These are phyloP conservation scores for Fistularia commersonii DNA, from an alignment of 2,797 vertebrate genomes.

Conservation along the genomic window DNA sequence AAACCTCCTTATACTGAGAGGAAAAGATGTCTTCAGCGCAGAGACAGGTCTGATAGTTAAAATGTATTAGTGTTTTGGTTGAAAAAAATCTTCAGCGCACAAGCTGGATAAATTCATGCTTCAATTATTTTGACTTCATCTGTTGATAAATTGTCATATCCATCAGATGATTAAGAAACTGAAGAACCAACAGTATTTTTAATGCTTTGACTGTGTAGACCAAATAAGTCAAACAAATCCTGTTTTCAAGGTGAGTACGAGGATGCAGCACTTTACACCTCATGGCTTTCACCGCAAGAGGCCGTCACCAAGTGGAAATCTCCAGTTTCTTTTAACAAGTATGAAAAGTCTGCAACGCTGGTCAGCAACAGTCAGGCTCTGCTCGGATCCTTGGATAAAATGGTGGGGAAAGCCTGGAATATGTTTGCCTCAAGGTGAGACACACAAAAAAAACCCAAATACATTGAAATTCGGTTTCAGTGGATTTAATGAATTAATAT, in stretches of 20 bases:
- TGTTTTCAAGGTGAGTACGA: slow-evolving; percentile 76
- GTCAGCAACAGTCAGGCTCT: slow-evolving; percentile 94
- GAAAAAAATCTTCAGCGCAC: no score
- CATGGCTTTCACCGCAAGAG: slow-evolving; percentile 80
- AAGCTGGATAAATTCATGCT: not conserved
- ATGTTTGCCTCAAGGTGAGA: slow-evolving; percentile 98
- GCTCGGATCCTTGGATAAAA: slow-evolving; percentile 82
- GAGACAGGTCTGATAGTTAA: slow-evolving; percentile 75
- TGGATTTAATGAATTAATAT: no score
- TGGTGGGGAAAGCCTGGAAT: slow-evolving; percentile 94
- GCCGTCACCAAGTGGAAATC: slow-evolving; percentile 84
- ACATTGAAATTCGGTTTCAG: no score
- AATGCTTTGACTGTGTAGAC: not conserved
- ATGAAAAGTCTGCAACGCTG: slow-evolving; percentile 89
- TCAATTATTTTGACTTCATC: not conserved
- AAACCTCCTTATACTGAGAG: slow-evolving; percentile 89
- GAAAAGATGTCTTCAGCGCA: slow-evolving; percentile 80
- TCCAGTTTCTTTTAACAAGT: slow-evolving; percentile 85
- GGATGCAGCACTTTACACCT: slow-evolving; percentile 83
- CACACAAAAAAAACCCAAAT: no score
- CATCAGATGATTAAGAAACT: not conserved
- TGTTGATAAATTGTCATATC: not conserved
- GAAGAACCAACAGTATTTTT: no score
- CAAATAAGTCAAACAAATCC: not conserved
- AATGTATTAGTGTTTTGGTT: not conserved